Evolutionary conservation across 1,140 invertebrate genomes (phyloP), one percentile per base, ranked within the genome.

Genomic region (Thaumetopoea pityocampa): DNA sequence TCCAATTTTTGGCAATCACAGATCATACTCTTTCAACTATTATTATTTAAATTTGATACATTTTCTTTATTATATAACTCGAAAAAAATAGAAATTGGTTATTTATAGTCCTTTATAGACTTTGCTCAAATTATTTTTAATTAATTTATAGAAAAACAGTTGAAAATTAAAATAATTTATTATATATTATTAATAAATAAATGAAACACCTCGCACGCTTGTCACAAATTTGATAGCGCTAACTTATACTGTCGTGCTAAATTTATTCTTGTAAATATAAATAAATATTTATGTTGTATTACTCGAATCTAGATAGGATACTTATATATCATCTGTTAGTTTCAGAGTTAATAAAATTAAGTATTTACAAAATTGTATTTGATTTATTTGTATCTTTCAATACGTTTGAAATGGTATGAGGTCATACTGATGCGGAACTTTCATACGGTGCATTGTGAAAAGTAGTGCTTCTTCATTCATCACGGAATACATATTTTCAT

Each of bases 331-430:
- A 77, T 77, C 67, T 80, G 79, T 80, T 83, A 83, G 79, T 83
- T 83, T 70, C 73, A 76, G 71, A 83, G 74, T 78, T 83, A 80
- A 80, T 83, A 79, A 83, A 83, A 79, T 74, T 81, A 83, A 83
- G 79, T 67, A 70, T 83, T 83, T 80, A 79, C 76, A 83, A 80
- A 71, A 46, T 54, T 9, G 40, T 33, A 56, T 48, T 53, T 62
- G 56, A 72, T 78, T 78, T 60, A 32, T 67, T 71, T 37, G 6
- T 14, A 32, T 33, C 16, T 19, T 34, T 19, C 17, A 36, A 18
- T 30, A 36, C 12, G 23, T 11, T 18, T 34, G 7, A 16, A 9
- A 27, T 4, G 5, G n/a, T 5, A 4, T 2, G n/a, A 7, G n/a
- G 4, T n/a, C 22, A 7, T 5, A 2, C 5, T 5, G 22, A 5